These are phyloP conservation scores for Brachyptera risi DNA, from an alignment of 2,888 invertebrate species.

Conservation along the genomic window DNA sequence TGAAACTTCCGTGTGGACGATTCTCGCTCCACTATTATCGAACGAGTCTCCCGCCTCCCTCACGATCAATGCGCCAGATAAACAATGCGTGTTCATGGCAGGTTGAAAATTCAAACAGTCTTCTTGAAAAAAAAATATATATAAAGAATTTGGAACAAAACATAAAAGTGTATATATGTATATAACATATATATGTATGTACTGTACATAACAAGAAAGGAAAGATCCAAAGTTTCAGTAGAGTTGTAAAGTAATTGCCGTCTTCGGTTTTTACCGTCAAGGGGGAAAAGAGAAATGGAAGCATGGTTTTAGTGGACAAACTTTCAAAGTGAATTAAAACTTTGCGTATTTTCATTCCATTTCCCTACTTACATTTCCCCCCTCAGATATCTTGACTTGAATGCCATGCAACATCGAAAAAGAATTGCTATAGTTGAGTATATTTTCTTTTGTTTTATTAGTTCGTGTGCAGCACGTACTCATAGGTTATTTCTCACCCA, in stretches of 20 bases:
- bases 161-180: too few species aligned
- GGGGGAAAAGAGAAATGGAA: conserved; percentile 17
- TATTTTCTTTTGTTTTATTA: neutral
- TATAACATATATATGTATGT: too few species aligned
- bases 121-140: too few species aligned
- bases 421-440: neutral
- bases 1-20: too few species aligned
- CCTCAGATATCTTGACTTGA: too few species aligned
- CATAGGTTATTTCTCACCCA: too few species aligned
- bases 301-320: conserved; percentile 27
- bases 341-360: conserved; percentile 29
- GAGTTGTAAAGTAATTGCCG: conserved; percentile 29
- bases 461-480: neutral
- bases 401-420: neutral
- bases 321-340: conserved; percentile 32
- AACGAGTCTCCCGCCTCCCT: too few species aligned
- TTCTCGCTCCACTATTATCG: too few species aligned
- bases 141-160: too few species aligned
- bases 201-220: neutral
- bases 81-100: too few species aligned
- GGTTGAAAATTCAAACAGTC: too few species aligned
- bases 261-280: conserved; percentile 9
- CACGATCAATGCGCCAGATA: too few species aligned
- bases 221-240: conserved; percentile 21
- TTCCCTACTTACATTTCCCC: conserved; percentile 10